Evolutionary conservation across 2,888 invertebrate species (phyloP).

Genomic region (Prenolepis imparis): DNA sequence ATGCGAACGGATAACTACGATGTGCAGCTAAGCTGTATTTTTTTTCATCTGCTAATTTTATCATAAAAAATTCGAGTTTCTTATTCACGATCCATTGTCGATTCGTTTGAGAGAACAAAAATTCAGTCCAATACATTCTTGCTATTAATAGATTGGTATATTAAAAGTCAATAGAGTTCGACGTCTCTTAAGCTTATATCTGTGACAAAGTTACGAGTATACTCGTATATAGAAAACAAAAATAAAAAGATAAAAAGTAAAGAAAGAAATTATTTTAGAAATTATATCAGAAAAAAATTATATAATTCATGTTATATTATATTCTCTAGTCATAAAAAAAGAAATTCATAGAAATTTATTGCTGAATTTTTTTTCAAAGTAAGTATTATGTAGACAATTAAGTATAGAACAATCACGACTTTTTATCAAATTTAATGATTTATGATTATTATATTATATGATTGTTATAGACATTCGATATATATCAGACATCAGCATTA

Average conservation of each 20-base stretch:
- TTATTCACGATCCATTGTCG: not conserved
- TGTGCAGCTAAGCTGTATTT: not conserved
- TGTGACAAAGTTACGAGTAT: not conserved
- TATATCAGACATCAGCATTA: not conserved
- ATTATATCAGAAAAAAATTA: too few relatives aligned
- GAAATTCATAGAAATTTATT: not conserved
- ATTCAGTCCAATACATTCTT: not conserved
- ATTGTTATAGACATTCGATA: not conserved
- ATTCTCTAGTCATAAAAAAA: not conserved
- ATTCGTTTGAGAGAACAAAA: not conserved
- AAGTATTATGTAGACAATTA: not conserved
- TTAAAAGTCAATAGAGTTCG: not conserved
- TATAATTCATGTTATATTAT: not conserved
- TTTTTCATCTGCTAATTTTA: not conserved
- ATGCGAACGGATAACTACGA: not conserved
- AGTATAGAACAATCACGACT: not conserved
- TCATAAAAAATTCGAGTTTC: not conserved
- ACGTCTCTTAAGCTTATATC: not conserved
- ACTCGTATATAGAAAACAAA: not conserved
- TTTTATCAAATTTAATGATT: slow-evolving; percentile 11
- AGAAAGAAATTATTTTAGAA: not conserved
- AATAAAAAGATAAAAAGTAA: not conserved
- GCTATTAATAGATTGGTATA: not conserved
- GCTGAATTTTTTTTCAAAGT: not conserved
- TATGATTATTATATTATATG: not conserved